phyloP scores from a whole-genome alignment of 2,888 invertebrate genomes.

The Ennomos erosarius region DNA sequence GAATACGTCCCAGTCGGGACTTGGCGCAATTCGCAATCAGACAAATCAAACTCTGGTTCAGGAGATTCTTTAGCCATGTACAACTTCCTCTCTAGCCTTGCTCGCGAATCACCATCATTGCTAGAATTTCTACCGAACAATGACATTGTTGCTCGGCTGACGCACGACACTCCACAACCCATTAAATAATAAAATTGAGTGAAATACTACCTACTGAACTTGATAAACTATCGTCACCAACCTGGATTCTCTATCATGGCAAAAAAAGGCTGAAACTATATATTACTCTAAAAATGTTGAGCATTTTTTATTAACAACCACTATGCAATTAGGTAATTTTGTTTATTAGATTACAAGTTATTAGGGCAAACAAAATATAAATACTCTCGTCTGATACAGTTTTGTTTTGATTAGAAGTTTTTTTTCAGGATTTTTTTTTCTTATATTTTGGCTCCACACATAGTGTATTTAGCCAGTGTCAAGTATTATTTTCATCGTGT shows the following conservation, averaged over 20 bases:
- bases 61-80: conserved; percentile 89
- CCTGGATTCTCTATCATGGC: conserved; percentile 49
- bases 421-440: no score
- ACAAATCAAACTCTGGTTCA: conserved; percentile 92
- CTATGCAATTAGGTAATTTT: no score
- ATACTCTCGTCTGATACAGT: no score
- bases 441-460: no score
- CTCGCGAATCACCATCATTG: conserved; percentile 58
- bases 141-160: conserved; percentile 72
- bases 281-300: background rate
- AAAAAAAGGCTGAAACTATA: background rate
- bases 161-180: conserved; percentile 78
- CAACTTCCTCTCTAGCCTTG: conserved; percentile 73
- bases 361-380: no score
- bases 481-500: no score
- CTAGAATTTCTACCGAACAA: conserved; percentile 69
- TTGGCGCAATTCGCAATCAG: conserved; percentile 89
- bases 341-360: no score
- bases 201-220: conserved; percentile 29
- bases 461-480: no score
- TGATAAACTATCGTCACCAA: conserved; percentile 52
- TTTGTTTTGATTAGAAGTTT: no score
- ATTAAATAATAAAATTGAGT: conserved; percentile 57
- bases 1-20: conserved; percentile 92
- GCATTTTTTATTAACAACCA: background rate